Base-by-base conservation (phyloP, 1,140 invertebrate genomes). In the Camponotus floridanus region DNA sequence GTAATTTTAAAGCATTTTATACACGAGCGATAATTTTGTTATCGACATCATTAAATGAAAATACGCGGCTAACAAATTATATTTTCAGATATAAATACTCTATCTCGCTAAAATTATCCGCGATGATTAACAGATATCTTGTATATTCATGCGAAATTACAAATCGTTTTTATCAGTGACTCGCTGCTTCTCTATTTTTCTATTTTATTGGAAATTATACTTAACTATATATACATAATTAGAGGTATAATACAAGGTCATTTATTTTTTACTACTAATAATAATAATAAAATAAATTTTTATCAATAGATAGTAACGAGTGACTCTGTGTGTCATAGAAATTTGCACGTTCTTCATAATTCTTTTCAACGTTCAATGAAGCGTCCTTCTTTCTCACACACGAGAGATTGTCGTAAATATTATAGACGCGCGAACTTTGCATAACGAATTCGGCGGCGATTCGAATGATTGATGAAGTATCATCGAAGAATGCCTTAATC, bases 401-500 rank as follows among this genome's bases (percentile, higher is more conserved):
- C 18, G 11, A 7, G 67, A 42, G 31, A 71, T 21, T 26, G 18
- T 45, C 51, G 31, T 84, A 65, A 59, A 85, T 76, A 87, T 76
- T 4, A 4, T 51, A 57, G 18, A 59, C 80, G 45, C 51, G 62
- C 55, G 61, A 33, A 55, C 88, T 90, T 88, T 9, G 86, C 83
- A 81, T 84, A 74, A 80, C 65, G 73, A 86, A 91, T 90, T 85
- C 85, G 61, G 84, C 85, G 80, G 85, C 81, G 88, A 90, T 91
- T 88, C 76, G 45, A 79, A 86, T 92, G 92, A 93, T 93, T 89
- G 92, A 93, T 93, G 91, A 91, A 91, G 89, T 91, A 91, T 78
- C 87, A 73, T n/a, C 61, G 76, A 91, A 92, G 92, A 92, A 93
- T 92, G 85, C 76, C 80, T 87, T 92, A 93, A 93, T 93, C 92